phyloP scores from a whole-genome alignment of 2,888 invertebrate species.

The Lithophane semibrunnea region DNA sequence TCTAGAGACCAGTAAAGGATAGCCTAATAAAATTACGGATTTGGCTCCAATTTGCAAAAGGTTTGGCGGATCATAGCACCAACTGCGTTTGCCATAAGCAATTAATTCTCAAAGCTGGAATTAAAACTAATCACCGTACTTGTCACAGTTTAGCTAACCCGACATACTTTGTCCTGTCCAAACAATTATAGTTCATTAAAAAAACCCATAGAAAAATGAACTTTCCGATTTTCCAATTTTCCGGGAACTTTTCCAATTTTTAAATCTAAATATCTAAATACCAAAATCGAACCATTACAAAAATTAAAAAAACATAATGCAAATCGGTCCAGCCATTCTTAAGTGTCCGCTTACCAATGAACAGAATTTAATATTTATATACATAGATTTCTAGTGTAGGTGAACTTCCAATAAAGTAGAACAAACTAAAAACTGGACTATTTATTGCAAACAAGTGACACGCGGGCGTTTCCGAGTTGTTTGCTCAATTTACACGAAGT shows the following conservation, averaged over 20 bases:
- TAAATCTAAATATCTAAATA: not conserved
- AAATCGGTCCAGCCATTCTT: not conserved
- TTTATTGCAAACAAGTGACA: conserved; percentile 46
- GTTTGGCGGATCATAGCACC: not conserved
- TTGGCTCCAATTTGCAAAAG: not conserved
- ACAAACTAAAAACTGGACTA: conserved; percentile 29
- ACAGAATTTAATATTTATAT: not conserved
- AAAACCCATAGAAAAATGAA: not conserved
- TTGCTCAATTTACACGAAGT: conserved; percentile 39
- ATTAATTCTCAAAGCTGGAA: not conserved
- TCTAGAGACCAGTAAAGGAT: no score
- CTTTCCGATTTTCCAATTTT: not conserved
- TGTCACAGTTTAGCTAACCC: not conserved
- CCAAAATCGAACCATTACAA: no score
- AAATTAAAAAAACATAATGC: no score
- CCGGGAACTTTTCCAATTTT: not conserved
- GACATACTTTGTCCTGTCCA: not conserved
- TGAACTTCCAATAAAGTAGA: conserved; percentile 34
- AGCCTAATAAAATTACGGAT: no score
- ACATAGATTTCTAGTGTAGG: not conserved
- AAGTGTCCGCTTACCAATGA: not conserved
- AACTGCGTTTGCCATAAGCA: not conserved
- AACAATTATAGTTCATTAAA: not conserved
- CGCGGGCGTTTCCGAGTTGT: conserved; percentile 20
- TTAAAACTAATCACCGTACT: not conserved